These are phyloP conservation scores for Microhierax caerulescens DNA, from an alignment of 2,797 vertebrate species.

Conservation along the genomic window DNA sequence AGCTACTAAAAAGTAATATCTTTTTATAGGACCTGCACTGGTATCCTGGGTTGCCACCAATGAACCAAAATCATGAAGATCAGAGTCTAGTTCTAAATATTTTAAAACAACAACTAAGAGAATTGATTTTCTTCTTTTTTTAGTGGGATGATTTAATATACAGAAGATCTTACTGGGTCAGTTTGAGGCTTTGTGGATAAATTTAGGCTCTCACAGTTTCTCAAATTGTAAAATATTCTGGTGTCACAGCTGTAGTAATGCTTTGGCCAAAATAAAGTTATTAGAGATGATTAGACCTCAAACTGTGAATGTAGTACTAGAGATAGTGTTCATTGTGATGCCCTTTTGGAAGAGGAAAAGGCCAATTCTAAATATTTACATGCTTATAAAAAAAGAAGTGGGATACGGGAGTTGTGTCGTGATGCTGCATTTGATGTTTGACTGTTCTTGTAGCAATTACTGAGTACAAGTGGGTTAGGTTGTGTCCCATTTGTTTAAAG, in stretches of 20 bases:
- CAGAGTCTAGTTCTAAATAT: background rate
- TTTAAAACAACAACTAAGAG: conserved; percentile 17
- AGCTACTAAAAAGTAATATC: conserved; percentile 28
- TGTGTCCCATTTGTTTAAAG: background rate
- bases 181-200: background rate
- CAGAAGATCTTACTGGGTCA: background rate
- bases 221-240: background rate
- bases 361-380: background rate
- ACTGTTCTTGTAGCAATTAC: background rate
- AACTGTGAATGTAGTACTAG: background rate
- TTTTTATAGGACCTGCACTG: background rate
- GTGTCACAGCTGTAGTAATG: background rate
- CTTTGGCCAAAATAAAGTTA: background rate
- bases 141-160: background rate
- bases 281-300: background rate
- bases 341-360: background rate
- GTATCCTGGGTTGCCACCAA: background rate
- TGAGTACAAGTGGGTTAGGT: background rate
- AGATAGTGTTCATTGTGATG: background rate
- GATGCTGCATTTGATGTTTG: background rate
- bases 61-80: background rate
- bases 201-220: background rate
- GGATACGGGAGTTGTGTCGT: background rate
- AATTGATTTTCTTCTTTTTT: background rate
- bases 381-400: background rate